phyloP scores from a whole-genome alignment of 1,140 invertebrate species.

The Phymorhynchus buccinoides region DNA sequence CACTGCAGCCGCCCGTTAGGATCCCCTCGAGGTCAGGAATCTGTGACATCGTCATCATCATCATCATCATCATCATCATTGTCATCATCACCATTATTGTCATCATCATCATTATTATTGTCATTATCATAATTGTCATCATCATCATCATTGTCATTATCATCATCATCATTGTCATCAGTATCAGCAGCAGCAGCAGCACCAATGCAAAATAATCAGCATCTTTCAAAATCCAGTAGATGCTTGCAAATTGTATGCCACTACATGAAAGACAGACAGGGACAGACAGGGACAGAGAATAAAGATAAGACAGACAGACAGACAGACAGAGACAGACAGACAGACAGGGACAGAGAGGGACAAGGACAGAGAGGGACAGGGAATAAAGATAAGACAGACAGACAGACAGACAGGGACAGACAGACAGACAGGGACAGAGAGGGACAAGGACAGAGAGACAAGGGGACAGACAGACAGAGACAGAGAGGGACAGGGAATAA shows the following conservation, averaged over 20 bases:
- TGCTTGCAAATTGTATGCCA: too few species aligned
- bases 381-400: background rate
- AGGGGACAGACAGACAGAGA: background rate
- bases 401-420: background rate
- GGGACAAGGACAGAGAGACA: background rate
- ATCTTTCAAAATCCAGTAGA: too few species aligned
- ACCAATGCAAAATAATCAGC: too few species aligned
- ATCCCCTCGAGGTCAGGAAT: slow-evolving; percentile 91
- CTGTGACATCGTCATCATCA: slow-evolving; percentile 73
- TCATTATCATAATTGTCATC: slow-evolving; percentile 1
- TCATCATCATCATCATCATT: background rate
- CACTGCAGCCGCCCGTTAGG: slow-evolving; percentile 94
- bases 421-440: background rate
- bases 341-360: background rate
- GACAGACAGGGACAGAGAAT: too few species aligned
- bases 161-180: too few species aligned
- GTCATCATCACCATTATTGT: slow-evolving; percentile 11
- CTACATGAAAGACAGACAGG: too few species aligned
- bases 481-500: background rate
- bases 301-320: too few species aligned
- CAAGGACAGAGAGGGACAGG: background rate
- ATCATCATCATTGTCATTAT: background rate
- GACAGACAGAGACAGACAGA: background rate
- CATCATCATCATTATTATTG: slow-evolving; percentile 5
- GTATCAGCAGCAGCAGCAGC: too few species aligned